Percentiles rank a stretch among this genome's conserved stretches.
phyloP scores from a whole-genome alignment of 1,140 invertebrate genomes.

The Drosophila lini region DNA sequence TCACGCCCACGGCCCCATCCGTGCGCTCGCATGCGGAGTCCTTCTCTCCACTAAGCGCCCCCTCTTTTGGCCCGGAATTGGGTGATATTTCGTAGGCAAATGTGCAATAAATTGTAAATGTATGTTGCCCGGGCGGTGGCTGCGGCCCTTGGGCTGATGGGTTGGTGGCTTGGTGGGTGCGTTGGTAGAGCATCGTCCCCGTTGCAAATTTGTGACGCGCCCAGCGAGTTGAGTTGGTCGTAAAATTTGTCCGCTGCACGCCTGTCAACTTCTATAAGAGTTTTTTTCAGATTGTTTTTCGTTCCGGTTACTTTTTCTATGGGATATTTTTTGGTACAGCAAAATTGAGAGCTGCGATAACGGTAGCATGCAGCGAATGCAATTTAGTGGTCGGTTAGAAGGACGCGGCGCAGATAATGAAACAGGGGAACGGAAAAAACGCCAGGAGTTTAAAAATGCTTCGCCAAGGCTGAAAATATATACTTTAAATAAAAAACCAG shows the following conservation, averaged over 20 bases:
- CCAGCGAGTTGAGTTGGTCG: constrained; percentile 53
- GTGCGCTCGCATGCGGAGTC: background rate
- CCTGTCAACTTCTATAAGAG: constrained; percentile 80
- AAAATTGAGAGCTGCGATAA: constrained; percentile 64
- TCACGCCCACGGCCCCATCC: constrained; percentile 66
- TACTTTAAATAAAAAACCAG: background rate
- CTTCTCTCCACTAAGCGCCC: constrained; percentile 21
- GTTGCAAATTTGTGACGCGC: constrained; percentile 61
- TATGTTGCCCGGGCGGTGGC: constrained; percentile 47
- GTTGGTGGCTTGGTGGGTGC: background rate
- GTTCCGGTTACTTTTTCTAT: constrained; percentile 37
- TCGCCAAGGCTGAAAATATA: background rate
- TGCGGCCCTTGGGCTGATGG: constrained; percentile 2
- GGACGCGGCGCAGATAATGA: constrained; percentile 4
- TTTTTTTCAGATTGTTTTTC: constrained; percentile 78
- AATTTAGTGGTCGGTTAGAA: constrained; percentile 56
- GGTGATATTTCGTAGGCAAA: constrained; percentile 82
- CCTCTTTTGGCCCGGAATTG: constrained; percentile 60
- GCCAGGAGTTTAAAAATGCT: background rate
- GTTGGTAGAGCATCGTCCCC: constrained; percentile 21
- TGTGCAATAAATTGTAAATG: constrained; percentile 83
- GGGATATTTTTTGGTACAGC: constrained; percentile 32
- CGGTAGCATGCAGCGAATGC: constrained; percentile 57
- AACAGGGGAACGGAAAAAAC: background rate
- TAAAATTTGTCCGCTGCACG: constrained; percentile 78